Percentiles rank a stretch among this genome's conserved stretches.
These are phyloP conservation scores for Conistra vaccinii DNA, from an alignment of 2,888 invertebrate genomes.

Conservation along the genomic window DNA sequence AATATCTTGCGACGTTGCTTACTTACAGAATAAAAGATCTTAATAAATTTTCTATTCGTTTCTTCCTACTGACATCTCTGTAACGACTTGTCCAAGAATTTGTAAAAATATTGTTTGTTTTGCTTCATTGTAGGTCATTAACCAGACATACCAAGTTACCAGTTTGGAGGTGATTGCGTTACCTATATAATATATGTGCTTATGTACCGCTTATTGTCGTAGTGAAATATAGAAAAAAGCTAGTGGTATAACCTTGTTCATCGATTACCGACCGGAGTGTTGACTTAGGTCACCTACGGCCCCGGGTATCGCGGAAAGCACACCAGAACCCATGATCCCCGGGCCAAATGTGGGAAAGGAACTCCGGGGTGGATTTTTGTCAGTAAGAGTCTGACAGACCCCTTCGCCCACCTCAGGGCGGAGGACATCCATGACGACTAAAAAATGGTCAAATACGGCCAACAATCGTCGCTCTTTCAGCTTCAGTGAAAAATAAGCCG, in stretches of 20 bases:
- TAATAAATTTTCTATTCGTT: background rate
- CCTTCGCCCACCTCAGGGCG: background rate
- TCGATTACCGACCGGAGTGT: background rate
- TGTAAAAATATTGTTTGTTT: slow-evolving; percentile 67
- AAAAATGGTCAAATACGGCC: too few species aligned
- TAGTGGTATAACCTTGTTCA: background rate
- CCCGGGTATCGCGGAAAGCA: too few species aligned
- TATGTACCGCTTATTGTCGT: slow-evolving; percentile 51
- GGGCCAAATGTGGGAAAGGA: too few species aligned
- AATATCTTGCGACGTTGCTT: too few species aligned
- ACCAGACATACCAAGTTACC: slow-evolving; percentile 73
- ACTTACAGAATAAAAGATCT: too few species aligned
- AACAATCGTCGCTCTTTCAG: background rate
- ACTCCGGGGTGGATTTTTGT: too few species aligned
- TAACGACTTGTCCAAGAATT: slow-evolving; percentile 32
- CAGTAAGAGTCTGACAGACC: background rate
- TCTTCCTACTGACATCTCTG: slow-evolving; percentile 37
- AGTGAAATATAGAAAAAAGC: slow-evolving; percentile 26
- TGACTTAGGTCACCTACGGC: too few species aligned
- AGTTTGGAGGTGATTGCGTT: slow-evolving; percentile 75
- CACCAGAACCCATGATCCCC: too few species aligned
- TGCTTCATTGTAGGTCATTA: slow-evolving; percentile 83
- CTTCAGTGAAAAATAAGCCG: background rate
- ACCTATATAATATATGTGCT: slow-evolving; percentile 58
- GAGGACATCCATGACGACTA: too few species aligned